Evolutionary conservation across 2,797 vertebrate genomes (phyloP).

Genomic region (Diceros bicornis): DNA sequence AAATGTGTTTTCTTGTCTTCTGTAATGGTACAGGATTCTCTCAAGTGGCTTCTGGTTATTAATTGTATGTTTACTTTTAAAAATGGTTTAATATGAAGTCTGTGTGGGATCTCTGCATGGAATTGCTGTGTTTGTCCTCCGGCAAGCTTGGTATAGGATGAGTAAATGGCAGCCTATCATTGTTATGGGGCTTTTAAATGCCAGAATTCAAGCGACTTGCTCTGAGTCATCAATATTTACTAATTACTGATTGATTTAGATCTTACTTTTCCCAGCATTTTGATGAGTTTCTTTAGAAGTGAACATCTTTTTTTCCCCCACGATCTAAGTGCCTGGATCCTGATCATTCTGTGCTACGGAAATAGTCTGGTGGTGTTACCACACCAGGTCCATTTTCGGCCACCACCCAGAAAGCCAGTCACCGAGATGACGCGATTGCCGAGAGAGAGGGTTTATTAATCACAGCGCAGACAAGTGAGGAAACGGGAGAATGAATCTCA

Average conservation of each 20-base stretch:
- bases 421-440: too few species aligned
- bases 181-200: neutral
- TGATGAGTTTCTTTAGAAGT: neutral
- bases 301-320: neutral
- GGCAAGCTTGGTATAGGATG: neutral
- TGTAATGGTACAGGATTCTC: neutral
- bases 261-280: neutral
- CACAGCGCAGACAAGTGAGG: too few species aligned
- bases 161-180: neutral
- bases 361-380: neutral
- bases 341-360: neutral
- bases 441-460: too few species aligned
- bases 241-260: neutral
- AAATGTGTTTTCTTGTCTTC: neutral
- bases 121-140: neutral
- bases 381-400: too few species aligned
- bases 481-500: too few species aligned
- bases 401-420: too few species aligned
- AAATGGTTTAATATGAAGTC: neutral
- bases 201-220: neutral
- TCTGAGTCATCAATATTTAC: neutral
- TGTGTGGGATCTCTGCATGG: neutral
- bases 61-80: slow-evolving; percentile 14
- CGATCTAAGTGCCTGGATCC: neutral
- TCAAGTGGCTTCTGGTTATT: neutral